A percentile compares a stretch with the other conserved stretches of the same genome.
These are phyloP conservation scores for Epirrita christyi DNA, from an alignment of 2,888 invertebrate species.

Conservation along the genomic window DNA sequence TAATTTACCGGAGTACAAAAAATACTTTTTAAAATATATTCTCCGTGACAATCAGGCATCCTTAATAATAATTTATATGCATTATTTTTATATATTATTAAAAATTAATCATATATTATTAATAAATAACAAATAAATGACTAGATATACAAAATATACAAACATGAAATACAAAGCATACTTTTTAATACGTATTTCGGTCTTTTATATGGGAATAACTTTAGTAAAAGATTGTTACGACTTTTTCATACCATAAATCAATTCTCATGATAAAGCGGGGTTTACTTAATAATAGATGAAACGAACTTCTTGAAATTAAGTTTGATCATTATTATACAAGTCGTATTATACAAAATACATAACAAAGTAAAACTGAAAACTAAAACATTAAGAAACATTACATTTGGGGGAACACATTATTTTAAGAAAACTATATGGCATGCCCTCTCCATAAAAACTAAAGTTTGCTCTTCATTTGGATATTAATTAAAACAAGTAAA, in stretches of 20 bases:
- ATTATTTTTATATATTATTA: slow-evolving; percentile 35
- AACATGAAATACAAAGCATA: slow-evolving; percentile 28
- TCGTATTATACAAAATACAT: too few species aligned
- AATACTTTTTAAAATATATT: slow-evolving; percentile 58
- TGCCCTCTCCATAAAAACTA: too few species aligned
- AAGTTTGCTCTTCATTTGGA: too few species aligned
- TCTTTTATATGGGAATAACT: not conserved
- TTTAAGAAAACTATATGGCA: too few species aligned
- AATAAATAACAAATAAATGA: slow-evolving; percentile 34
- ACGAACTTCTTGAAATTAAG: too few species aligned
- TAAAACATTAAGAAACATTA: not conserved
- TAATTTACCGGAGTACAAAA: slow-evolving; percentile 65
- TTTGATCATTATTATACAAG: too few species aligned
- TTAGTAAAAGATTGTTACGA: slow-evolving; percentile 14
- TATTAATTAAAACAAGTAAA: too few species aligned
- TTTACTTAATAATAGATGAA: too few species aligned
- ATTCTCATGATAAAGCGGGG: too few species aligned
- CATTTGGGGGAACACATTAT: not conserved
- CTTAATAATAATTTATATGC: slow-evolving; percentile 37
- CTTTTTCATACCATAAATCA: not conserved
- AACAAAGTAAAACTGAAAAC: too few species aligned
- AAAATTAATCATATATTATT: slow-evolving; percentile 35
- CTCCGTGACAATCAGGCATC: slow-evolving; percentile 34
- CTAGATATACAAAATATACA: slow-evolving; percentile 41
- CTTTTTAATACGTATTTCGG: slow-evolving; percentile 13